A percentile compares a stretch with the other conserved stretches of the same genome.
phyloP scores from a whole-genome alignment of 2,888 invertebrate genomes.

The Synergus japonicus region DNA sequence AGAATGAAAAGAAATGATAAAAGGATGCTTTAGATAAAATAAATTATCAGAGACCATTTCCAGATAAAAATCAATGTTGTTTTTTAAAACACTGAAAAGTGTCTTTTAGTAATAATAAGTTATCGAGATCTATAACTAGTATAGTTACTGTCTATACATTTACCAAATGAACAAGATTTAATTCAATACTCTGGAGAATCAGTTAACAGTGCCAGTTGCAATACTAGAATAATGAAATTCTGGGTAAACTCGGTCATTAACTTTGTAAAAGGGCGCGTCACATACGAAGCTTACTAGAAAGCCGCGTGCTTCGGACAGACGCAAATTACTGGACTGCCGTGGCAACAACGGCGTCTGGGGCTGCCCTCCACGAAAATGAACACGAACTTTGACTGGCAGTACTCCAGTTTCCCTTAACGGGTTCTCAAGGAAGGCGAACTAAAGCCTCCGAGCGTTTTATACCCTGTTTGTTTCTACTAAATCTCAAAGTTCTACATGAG shows the following conservation, averaged over 20 bases:
- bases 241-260: slow-evolving; percentile 32
- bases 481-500: slow-evolving; percentile 8
- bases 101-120: not conserved
- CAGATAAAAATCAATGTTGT: not conserved
- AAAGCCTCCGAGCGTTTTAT: slow-evolving; percentile 10
- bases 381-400: slow-evolving; percentile 54
- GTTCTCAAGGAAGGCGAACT: slow-evolving; percentile 20
- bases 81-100: not conserved
- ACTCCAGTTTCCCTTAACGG: slow-evolving; percentile 47
- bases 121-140: no score
- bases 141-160: no score
- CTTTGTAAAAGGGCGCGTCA: slow-evolving; percentile 24
- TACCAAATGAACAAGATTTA: not conserved
- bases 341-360: slow-evolving; percentile 37
- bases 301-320: slow-evolving; percentile 53
- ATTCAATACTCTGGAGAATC: not conserved
- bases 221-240: slow-evolving; percentile 38
- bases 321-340: slow-evolving; percentile 55
- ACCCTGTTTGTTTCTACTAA: slow-evolving; percentile 25
- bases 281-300: slow-evolving; percentile 37
- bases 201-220: slow-evolving; percentile 30
- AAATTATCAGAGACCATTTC: not conserved
- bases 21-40: not conserved
- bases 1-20: not conserved
- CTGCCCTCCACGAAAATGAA: slow-evolving; percentile 42